These are phyloP conservation scores for Neuroterus valhalla DNA, from an alignment of 1,140 invertebrate genomes.

Conservation along the genomic window DNA sequence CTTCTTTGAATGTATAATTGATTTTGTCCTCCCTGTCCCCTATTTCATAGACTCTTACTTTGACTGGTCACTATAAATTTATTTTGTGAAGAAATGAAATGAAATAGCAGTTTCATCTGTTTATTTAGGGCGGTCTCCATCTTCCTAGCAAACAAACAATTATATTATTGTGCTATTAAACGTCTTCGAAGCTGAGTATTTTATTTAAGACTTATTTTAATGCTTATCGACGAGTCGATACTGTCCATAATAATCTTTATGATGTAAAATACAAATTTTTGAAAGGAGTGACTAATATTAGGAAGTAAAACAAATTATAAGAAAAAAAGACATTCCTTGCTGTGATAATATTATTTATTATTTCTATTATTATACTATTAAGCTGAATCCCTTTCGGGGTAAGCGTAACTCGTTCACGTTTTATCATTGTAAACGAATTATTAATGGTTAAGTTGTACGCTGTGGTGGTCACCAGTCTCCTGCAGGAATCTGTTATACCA, in stretches of 20 bases:
- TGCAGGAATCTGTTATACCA: too few relatives aligned
- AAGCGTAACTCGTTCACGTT: too few relatives aligned
- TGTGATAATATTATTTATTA: too few relatives aligned
- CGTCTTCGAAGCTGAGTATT: background rate
- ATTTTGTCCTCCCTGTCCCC: background rate
- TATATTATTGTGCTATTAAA: background rate
- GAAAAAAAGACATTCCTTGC: too few relatives aligned
- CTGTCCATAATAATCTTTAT: conserved; percentile 9
- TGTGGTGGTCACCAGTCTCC: too few relatives aligned
- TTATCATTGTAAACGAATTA: too few relatives aligned
- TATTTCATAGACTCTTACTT: too few relatives aligned
- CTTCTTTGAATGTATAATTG: background rate
- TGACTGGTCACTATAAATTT: too few relatives aligned
- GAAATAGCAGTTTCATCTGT: background rate
- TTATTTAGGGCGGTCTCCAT: background rate
- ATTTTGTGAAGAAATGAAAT: background rate
- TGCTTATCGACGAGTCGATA: background rate
- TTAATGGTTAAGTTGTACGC: too few relatives aligned
- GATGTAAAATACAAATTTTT: background rate
- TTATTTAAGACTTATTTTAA: background rate
- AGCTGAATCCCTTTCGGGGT: too few relatives aligned
- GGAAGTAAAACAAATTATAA: background rate
- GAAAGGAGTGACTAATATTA: background rate
- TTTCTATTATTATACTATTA: too few relatives aligned
- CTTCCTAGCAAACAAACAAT: background rate